Conservation (phyloP, 2,113 vertebrate genomes). For the Proteles cristata region DNA sequence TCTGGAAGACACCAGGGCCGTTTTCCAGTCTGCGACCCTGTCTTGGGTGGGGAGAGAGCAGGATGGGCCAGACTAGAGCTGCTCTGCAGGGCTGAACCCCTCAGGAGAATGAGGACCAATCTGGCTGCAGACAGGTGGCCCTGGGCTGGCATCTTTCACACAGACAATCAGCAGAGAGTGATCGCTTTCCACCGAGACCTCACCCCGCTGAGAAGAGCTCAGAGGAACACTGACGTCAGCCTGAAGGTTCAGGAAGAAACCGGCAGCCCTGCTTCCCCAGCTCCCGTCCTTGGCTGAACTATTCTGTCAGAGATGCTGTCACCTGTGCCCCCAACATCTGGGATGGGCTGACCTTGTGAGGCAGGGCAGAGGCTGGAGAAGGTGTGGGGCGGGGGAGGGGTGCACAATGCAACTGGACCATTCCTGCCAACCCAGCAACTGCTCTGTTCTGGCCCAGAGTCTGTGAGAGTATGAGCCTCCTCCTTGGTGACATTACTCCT, state of each 20-base stretch:
- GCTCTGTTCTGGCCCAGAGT: not conserved
- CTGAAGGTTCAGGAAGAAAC: not conserved
- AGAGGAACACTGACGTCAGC: not conserved
- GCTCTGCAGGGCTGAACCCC: not conserved
- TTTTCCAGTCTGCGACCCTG: not conserved
- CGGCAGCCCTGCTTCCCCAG: not conserved
- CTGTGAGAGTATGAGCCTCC: not conserved
- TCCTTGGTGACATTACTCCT: not conserved
- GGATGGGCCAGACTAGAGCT: not conserved
- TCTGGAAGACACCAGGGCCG: not conserved
- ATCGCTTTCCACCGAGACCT: not conserved
- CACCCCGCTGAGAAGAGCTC: not conserved
- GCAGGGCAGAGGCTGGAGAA: not conserved
- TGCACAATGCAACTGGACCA: not conserved
- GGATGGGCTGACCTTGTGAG: not conserved
- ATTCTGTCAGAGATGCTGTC: not conserved
- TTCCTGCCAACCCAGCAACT: not conserved
- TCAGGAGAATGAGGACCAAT: not conserved
- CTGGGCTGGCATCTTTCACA: not conserved
- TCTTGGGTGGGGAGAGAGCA: not conserved
- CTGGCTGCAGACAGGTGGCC: not conserved
- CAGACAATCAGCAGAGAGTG: not conserved
- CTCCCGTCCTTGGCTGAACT: not conserved
- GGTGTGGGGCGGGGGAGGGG: rapidly evolving
- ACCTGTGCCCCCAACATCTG: not conserved